phyloP scores from a whole-genome alignment of 2,888 invertebrate species.

The Prosapia bicincta region DNA sequence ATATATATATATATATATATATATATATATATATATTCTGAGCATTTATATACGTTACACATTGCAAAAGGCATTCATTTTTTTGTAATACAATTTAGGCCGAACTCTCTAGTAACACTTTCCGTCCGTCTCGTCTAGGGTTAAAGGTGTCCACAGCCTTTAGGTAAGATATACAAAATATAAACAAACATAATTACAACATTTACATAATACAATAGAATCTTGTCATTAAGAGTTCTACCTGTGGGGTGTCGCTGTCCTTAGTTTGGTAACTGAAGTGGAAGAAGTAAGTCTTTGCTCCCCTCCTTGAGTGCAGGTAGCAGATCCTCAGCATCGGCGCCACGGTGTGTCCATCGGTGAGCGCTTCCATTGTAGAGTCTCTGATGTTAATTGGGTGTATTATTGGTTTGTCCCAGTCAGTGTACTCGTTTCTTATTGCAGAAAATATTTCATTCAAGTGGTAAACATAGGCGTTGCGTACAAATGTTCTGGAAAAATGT shows the following conservation, averaged over 20 bases:
- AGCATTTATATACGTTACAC: no score
- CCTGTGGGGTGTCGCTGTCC: conserved; percentile 75
- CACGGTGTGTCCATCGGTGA: conserved; percentile 90
- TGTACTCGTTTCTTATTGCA: conserved; percentile 91
- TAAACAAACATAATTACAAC: no score
- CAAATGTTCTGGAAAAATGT: conserved; percentile 64
- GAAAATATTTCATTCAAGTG: conserved; percentile 95
- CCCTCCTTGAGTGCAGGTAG: conserved; percentile 67
- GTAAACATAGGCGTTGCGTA: conserved; percentile 91
- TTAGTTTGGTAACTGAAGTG: conserved; percentile 85
- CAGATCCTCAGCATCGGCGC: conserved; percentile 79
- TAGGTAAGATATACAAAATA: no score
- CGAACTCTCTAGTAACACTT: no score
- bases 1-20: no score
- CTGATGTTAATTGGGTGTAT: conserved; percentile 82
- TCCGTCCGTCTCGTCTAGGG: no score
- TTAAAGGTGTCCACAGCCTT: no score
- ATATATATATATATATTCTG: no score
- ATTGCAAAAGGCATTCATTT: no score
- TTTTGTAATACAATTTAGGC: no score
- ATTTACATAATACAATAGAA: no score
- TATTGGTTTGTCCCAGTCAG: conserved; percentile 90
- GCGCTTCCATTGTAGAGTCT: conserved; percentile 78
- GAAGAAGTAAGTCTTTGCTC: conserved; percentile 80
- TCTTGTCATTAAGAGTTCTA: no score